Percentiles rank a stretch among this genome's conserved stretches.
Conservation (phyloP, 2,797 vertebrate genomes). For the Mionectes olivaceus region DNA sequence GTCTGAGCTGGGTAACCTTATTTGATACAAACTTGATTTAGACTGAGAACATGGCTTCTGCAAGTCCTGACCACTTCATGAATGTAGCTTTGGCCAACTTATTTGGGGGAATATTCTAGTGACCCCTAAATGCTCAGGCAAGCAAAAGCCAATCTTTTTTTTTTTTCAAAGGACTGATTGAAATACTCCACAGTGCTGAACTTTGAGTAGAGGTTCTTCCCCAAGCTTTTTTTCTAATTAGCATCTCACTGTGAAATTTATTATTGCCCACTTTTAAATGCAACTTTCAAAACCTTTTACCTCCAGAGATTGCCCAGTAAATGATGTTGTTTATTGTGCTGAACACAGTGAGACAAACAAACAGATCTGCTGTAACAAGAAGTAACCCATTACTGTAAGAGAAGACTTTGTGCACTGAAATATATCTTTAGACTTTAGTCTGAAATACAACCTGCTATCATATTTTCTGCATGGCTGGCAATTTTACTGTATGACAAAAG, state of each 20-base stretch:
- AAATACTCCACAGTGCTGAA: not conserved
- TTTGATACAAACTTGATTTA: not conserved
- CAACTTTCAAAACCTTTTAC: not conserved
- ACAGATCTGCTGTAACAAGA: conserved; percentile 40
- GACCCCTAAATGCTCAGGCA: not conserved
- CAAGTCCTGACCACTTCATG: not conserved
- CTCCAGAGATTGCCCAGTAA: not conserved
- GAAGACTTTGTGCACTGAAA: not conserved
- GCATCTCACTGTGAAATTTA: not conserved
- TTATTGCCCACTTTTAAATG: not conserved
- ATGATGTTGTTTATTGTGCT: conserved; percentile 11
- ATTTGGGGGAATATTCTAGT: not conserved
- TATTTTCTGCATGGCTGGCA: not conserved
- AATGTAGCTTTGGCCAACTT: not conserved
- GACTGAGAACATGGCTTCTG: not conserved
- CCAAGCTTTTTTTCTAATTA: not conserved
- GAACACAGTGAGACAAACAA: not conserved
- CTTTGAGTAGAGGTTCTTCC: not conserved
- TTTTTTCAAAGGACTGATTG: not conserved
- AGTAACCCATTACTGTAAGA: not conserved
- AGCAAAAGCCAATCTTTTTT: not conserved
- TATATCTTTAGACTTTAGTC: not conserved
- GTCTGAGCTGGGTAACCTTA: not conserved
- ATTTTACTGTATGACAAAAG: not conserved
- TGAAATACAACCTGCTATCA: not conserved